These are phyloP conservation scores for Metopolophium dirhodum DNA, from an alignment of 1,140 invertebrate genomes.

Conservation along the genomic window DNA sequence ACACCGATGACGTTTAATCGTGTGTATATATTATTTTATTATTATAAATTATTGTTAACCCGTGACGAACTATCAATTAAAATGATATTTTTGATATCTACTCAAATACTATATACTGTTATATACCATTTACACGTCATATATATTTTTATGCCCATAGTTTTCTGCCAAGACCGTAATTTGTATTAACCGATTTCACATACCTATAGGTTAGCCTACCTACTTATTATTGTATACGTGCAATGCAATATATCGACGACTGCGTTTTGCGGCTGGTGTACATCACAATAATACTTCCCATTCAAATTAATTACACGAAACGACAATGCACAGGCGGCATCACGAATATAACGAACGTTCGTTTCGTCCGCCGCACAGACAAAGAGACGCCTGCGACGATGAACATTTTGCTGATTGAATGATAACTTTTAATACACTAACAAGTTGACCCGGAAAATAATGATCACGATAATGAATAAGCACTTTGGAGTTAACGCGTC, in stretches of 20 bases:
- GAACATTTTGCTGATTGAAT: neutral
- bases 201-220: no score
- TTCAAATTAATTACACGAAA: neutral
- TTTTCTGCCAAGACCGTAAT: neutral
- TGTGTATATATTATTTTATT: no score
- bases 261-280: neutral
- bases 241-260: neutral
- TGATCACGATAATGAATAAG: conserved; percentile 13
- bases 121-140: neutral
- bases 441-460: conserved; percentile 23
- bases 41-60: neutral
- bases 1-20: neutral
- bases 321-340: neutral
- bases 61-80: neutral
- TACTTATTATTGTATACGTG: neutral
- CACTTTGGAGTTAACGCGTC: neutral
- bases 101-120: neutral
- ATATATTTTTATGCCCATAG: no score
- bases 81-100: neutral
- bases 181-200: neutral
- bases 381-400: neutral
- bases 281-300: neutral
- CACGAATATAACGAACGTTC: neutral
- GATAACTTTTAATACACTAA: neutral
- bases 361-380: neutral